Evolutionary conservation across 2,113 vertebrate species (phyloP), one percentile per base, ranked within the genome.

Genomic region (Apeltes quadracus): DNA sequence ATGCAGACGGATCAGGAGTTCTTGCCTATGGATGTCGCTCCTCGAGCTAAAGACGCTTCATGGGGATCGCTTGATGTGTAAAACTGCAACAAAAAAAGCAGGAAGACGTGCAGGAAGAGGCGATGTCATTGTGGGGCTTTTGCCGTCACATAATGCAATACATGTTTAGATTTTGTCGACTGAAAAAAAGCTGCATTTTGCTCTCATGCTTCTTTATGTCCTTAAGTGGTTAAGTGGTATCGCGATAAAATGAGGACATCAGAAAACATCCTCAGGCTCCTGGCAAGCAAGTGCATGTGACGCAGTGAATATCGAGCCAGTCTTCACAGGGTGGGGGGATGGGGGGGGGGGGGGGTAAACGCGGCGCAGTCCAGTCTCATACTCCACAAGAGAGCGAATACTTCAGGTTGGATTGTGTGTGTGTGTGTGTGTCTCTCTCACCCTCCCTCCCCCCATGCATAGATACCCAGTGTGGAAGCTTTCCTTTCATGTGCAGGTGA

Each of bases 1-100:
- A 89, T 66, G 36, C 67, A 76, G 74, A 72, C 54, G 61, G 73
- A 58, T 62, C 67, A 59, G 15, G 75, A 76, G 18, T 79, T 84
- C 72, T 67, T 81, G 61, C n/a, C 46, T 43, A 59, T n/a, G 36
- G 64, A 65, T 55, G 43, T 50, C 69, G 66, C 74, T 76, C 66
- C 57, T 82, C 70, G 67, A 16, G 1, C 53, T 69, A n/a, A 83
- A 84, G 67, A 78, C 61, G 57, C 44, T 84, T 72, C 62, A 43
- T 65, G 62, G 64, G 81, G 83, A 61, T 74, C n/a, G n/a, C n/a
- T n/a, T n/a, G n/a, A n/a, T n/a, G n/a, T n/a, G n/a, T n/a, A n/a
- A n/a, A n/a, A n/a, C n/a, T n/a, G n/a, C n/a, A n/a, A n/a, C n/a
- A n/a, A n/a, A n/a, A n/a, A n/a, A n/a, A n/a, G n/a, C n/a, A n/a